Conservation (phyloP, 2,797 vertebrate species). For the Malacoraja senta region DNA sequence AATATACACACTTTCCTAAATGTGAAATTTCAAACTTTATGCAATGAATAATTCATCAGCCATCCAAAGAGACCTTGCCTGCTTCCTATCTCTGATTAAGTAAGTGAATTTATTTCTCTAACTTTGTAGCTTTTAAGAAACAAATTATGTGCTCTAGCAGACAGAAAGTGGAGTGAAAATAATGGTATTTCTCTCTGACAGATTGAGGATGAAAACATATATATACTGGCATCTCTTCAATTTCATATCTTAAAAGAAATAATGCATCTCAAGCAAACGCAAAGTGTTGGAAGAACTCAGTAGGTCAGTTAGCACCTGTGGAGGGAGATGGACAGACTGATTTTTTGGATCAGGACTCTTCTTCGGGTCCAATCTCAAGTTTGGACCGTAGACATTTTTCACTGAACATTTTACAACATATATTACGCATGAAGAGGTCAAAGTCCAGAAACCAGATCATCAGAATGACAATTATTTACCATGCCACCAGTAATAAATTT, state of each 20-base stretch:
- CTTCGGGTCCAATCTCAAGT: neutral
- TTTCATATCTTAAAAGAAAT: neutral
- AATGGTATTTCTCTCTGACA: neutral
- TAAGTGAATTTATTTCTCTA: neutral
- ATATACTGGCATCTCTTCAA: neutral
- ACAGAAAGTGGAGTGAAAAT: neutral
- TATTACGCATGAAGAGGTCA: neutral
- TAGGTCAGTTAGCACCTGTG: too few species aligned
- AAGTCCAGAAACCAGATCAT: neutral
- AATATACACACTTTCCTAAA: neutral
- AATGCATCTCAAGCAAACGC: neutral
- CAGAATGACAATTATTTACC: neutral
- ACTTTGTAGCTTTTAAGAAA: neutral
- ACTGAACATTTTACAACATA: neutral
- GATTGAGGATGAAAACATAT: neutral
- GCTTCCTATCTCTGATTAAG: neutral
- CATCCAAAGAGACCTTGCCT: neutral
- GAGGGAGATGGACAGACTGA: too few species aligned
- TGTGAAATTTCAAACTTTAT: neutral
- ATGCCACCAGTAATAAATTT: neutral
- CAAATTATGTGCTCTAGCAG: neutral
- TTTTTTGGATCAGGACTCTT: too few species aligned
- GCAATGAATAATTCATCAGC: neutral
- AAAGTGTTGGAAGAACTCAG: too few species aligned
- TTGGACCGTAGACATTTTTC: neutral